Evolutionary conservation across 1,140 invertebrate species (phyloP), one percentile per base, ranked within the genome.

Genomic region (Delia radicum): DNA sequence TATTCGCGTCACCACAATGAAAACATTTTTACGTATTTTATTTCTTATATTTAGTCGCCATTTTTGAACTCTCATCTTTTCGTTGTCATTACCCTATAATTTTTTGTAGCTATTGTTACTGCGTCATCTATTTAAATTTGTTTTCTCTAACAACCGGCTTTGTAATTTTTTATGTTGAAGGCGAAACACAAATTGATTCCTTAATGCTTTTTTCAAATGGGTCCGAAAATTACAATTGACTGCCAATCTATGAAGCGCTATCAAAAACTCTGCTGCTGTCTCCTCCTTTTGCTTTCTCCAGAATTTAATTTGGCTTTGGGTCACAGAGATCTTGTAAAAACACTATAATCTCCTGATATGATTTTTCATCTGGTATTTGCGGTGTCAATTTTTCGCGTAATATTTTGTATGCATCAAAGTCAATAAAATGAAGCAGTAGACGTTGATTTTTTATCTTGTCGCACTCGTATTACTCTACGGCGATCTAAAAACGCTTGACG

Each of bases 191-290:
- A 76, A 76, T 67, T 76, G 55, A 48, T 76, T 76, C 15, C 75
- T 55, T 15, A 76, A 31, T 61, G 77, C 80, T 6, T 74, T 82
- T 13, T 80, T 73, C 26, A 79, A 24, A 74, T 79, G 79, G 0
- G 63, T 73, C 18, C 77, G 77, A 28, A 82, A 82, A 75, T 81
- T 79, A 55, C 79, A 82, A 37, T 80, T 74, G 71, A 77, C 48
- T 15, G 73, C 73, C 18, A 80, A 71, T 74, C 79, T 80, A 8
- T 75, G 69, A 29, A 81, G 29, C 7, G 37, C 77, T 0, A 76
- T 73, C 13, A 77, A 37, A 33, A 73, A 82, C 10, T 81, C 72
- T 28, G 77, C 77, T n/a, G 63, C 63, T 29, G 13, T 28, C 26
- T 65, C 62, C 2, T 76, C 29, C 6, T 75, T 31, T 74, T 80